Conservation (phyloP, 2,888 invertebrate species). For the Pocota personata region DNA sequence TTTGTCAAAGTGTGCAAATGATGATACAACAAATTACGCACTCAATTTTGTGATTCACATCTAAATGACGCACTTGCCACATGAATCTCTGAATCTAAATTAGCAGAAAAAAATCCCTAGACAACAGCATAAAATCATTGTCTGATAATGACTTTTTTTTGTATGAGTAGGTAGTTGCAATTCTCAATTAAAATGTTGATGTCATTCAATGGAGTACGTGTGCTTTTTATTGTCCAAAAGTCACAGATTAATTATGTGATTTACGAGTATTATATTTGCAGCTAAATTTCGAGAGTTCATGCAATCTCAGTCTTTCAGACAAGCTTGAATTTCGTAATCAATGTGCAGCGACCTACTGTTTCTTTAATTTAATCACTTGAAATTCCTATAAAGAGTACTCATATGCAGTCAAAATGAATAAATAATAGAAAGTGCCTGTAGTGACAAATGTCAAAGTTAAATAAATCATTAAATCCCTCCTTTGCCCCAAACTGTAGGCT, state of each 20-base stretch:
- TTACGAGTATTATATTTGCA: background rate
- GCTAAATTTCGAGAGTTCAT: background rate
- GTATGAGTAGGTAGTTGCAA: background rate
- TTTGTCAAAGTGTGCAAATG: background rate
- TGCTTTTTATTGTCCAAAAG: background rate
- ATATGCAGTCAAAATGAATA: no score
- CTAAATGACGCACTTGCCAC: background rate
- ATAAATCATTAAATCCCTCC: no score
- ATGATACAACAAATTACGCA: background rate
- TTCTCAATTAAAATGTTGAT: background rate
- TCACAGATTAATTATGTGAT: background rate
- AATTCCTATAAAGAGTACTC: no score
- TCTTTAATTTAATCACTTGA: no score
- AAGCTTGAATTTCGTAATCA: no score
- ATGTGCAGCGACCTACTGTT: no score
- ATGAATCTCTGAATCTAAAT: background rate
- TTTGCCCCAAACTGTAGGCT: background rate
- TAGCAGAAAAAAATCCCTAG: background rate
- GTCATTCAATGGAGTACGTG: background rate
- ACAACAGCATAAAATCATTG: background rate
- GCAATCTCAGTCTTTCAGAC: background rate
- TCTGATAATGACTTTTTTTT: background rate
- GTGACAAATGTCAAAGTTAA: no score
- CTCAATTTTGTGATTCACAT: background rate
- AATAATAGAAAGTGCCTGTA: no score